phyloP scores from a whole-genome alignment of 2,888 invertebrate genomes.

The Drosophila peninsularis region DNA sequence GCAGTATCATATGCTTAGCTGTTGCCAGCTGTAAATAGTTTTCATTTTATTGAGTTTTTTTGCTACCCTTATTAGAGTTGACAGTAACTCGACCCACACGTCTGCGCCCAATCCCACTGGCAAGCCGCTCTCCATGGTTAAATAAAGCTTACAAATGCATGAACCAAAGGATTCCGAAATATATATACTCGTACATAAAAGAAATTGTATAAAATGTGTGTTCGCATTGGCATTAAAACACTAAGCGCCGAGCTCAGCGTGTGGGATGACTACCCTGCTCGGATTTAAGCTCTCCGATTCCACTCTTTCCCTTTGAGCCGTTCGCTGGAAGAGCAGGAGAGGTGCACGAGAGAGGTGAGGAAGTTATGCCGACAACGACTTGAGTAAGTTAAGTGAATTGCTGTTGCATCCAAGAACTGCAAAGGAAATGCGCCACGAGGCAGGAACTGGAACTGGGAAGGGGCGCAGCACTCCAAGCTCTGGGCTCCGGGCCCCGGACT shows the following conservation, averaged over 20 bases:
- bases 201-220: constrained; percentile 70
- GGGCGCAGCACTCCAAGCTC: constrained; percentile 24
- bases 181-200: constrained; percentile 41
- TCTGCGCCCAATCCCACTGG: constrained; percentile 1
- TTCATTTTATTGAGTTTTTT: constrained; percentile 13
- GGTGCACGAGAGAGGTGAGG: constrained; percentile 46
- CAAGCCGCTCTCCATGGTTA: constrained; percentile 25
- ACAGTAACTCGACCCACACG: constrained; percentile 36
- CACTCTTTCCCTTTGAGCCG: not conserved
- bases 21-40: constrained; percentile 29
- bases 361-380: constrained; percentile 80
- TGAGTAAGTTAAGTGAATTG: constrained; percentile 80
- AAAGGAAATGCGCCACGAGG: constrained; percentile 53
- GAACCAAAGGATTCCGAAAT: constrained; percentile 51
- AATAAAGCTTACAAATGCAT: constrained; percentile 60
- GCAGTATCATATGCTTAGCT: constrained; percentile 13
- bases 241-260: constrained; percentile 55
- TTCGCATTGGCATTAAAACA: constrained; percentile 75
- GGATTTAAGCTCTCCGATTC: constrained; percentile 41
- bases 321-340: not conserved
- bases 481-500: constrained; percentile 25
- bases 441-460: constrained; percentile 28
- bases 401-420: constrained; percentile 58
- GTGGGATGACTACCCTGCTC: constrained; percentile 35
- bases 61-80: constrained; percentile 12